A percentile compares a stretch with the other conserved stretches of the same genome.
Evolutionary conservation across 2,888 invertebrate genomes (phyloP).

Genomic region (Hoplodrina ambigua): DNA sequence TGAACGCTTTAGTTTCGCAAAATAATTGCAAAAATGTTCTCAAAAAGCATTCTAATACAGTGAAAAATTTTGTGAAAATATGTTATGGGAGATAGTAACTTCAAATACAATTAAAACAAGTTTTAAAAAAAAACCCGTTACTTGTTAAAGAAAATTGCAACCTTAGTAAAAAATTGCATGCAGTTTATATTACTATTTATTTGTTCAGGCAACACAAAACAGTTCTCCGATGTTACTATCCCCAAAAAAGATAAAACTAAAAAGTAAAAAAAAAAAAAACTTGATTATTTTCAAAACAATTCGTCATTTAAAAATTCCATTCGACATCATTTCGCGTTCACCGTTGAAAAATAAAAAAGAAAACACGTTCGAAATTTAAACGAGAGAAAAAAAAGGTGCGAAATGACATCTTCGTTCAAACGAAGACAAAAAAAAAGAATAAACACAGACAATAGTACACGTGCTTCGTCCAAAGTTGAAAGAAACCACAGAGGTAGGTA

Average conservation of each 20-base stretch:
- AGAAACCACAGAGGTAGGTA: slow-evolving; percentile 55
- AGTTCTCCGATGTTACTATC: slow-evolving; percentile 24
- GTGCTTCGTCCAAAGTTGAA: slow-evolving; percentile 55
- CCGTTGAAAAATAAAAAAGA: slow-evolving; percentile 8
- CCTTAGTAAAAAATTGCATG: slow-evolving; percentile 8
- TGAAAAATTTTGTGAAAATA: slow-evolving; percentile 43
- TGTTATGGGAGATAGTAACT: slow-evolving; percentile 29
- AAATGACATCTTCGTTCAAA: slow-evolving; percentile 45
- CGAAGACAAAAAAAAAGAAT: slow-evolving; percentile 23
- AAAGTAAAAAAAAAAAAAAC: slow-evolving; percentile 12
- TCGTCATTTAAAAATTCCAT: slow-evolving; percentile 14
- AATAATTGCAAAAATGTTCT: slow-evolving; percentile 55
- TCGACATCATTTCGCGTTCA: slow-evolving; percentile 55
- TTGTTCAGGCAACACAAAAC: background rate
- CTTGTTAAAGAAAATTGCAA: background rate
- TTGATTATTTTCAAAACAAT: slow-evolving; percentile 19
- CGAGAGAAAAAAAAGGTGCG: slow-evolving; percentile 21
- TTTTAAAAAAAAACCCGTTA: background rate
- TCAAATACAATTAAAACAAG: background rate
- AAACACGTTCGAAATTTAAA: slow-evolving; percentile 13
- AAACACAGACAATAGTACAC: slow-evolving; percentile 43
- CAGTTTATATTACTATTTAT: slow-evolving; percentile 5
- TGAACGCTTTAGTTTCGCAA: slow-evolving; percentile 63
- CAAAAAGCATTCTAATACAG: slow-evolving; percentile 57
- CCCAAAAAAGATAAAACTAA: slow-evolving; percentile 3